phyloP scores from a whole-genome alignment of 2,797 vertebrate genomes.

The Enoplosus armatus region DNA sequence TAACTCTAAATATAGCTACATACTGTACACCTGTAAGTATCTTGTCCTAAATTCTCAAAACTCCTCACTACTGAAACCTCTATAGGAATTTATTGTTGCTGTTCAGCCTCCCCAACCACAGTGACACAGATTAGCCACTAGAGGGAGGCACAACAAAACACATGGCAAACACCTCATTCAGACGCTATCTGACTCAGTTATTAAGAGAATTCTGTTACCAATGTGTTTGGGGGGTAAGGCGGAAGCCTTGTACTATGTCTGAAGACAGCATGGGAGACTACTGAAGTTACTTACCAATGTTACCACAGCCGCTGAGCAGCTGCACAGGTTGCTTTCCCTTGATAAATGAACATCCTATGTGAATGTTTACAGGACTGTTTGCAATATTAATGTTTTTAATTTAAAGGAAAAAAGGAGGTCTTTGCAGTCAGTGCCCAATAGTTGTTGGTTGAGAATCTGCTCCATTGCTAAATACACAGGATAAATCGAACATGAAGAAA shows the following conservation, averaged over 20 bases:
- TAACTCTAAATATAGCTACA: background rate
- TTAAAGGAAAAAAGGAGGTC: too few relatives aligned
- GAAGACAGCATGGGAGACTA: background rate
- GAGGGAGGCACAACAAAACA: conserved; percentile 49
- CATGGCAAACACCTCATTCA: background rate
- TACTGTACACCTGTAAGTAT: background rate
- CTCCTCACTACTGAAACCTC: background rate
- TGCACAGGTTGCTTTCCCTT: too few relatives aligned
- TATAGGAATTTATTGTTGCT: background rate
- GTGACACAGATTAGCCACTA: conserved; percentile 28
- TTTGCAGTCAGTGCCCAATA: too few relatives aligned
- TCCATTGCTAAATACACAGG: too few relatives aligned
- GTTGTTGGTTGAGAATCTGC: too few relatives aligned
- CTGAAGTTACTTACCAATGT: too few relatives aligned
- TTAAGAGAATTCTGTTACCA: background rate
- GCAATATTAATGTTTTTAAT: too few relatives aligned
- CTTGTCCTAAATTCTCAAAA: background rate
- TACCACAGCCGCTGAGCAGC: too few relatives aligned
- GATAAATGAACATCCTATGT: too few relatives aligned
- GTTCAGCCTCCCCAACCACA: background rate
- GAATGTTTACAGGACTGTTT: too few relatives aligned
- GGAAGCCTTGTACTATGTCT: background rate
- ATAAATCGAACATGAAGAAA: too few relatives aligned
- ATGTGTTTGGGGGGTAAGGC: background rate
- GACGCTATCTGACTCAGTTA: background rate